Percentiles rank a stretch among this genome's conserved stretches.
Conservation (phyloP, 2,797 vertebrate genomes). For the Agapornis canus region DNA sequence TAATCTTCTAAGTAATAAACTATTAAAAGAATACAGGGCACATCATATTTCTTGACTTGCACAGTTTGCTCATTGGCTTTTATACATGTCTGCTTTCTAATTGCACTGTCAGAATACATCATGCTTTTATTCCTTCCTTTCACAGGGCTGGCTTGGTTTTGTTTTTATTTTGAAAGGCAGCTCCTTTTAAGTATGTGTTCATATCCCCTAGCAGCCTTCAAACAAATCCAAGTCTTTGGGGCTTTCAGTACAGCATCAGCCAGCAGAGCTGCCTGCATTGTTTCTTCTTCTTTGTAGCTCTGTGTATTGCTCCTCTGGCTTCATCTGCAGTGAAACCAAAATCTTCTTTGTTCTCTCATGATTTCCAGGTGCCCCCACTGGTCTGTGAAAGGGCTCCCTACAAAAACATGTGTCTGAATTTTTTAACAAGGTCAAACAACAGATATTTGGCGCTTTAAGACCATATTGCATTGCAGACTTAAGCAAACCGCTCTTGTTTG, state of each 20-base stretch:
- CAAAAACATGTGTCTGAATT: neutral
- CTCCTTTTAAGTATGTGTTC: constrained; percentile 8
- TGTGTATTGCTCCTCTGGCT: neutral
- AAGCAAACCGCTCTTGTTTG: constrained; percentile 8
- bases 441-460: neutral
- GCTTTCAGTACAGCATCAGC: neutral
- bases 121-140: constrained; percentile 31
- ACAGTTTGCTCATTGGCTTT: constrained; percentile 31
- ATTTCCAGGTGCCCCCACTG: neutral
- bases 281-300: neutral
- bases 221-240: neutral
- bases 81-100: constrained; percentile 12
- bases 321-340: neutral
- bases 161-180: neutral
- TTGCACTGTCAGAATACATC: neutral
- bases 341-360: neutral
- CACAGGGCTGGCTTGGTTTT: neutral
- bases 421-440: neutral
- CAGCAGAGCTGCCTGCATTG: neutral
- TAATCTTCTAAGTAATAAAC: constrained; percentile 33
- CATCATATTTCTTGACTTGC: constrained; percentile 8
- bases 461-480: neutral
- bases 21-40: neutral
- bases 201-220: constrained; percentile 10
- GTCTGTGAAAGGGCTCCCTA: neutral